Evolutionary conservation across 1,140 invertebrate genomes (phyloP).

Genomic region (Macrocentrus cingulum): DNA sequence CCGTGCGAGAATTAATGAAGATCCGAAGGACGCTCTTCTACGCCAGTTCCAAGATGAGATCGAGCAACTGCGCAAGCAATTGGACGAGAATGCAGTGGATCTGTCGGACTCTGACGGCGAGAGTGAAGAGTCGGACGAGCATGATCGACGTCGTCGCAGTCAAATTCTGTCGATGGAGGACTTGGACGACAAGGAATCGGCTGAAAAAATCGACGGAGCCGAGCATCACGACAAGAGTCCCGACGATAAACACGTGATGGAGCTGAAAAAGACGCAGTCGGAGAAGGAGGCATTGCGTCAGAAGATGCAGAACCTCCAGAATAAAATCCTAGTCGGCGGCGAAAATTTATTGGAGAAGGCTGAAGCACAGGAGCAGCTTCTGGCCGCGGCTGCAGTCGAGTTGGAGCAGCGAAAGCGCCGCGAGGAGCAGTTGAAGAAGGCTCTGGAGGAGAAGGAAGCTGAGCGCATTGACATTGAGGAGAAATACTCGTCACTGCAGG

Average conservation of each 20-base stretch:
- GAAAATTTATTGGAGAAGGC: constrained; percentile 98
- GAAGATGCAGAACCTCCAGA: constrained; percentile 88
- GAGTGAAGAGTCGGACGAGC: constrained; percentile 45
- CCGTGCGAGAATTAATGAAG: constrained; percentile 93
- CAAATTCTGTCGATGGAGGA: constrained; percentile 47
- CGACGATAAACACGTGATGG: constrained; percentile 51
- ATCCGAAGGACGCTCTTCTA: constrained; percentile 95
- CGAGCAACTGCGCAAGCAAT: constrained; percentile 82
- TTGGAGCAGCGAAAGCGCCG: constrained; percentile 80
- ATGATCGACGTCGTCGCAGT: constrained; percentile 22
- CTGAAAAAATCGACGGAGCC: constrained; percentile 50
- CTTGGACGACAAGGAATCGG: constrained; percentile 39
- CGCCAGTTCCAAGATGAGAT: constrained; percentile 97
- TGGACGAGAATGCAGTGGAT: constrained; percentile 66
- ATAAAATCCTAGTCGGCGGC: constrained; percentile 95
- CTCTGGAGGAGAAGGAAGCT: constrained; percentile 84
- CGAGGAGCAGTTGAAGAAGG: constrained; percentile 80
- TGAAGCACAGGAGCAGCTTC: constrained; percentile 86
- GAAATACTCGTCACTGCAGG: constrained; percentile 90
- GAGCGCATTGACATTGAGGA: constrained; percentile 96
- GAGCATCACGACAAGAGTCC: constrained; percentile 53
- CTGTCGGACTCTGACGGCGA: constrained; percentile 40
- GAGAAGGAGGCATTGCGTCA: constrained; percentile 78
- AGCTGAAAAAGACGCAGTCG: constrained; percentile 59
- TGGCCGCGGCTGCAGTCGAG: constrained; percentile 90